phyloP scores from a whole-genome alignment of 2,888 invertebrate species.

The Ptilodon capucinus region DNA sequence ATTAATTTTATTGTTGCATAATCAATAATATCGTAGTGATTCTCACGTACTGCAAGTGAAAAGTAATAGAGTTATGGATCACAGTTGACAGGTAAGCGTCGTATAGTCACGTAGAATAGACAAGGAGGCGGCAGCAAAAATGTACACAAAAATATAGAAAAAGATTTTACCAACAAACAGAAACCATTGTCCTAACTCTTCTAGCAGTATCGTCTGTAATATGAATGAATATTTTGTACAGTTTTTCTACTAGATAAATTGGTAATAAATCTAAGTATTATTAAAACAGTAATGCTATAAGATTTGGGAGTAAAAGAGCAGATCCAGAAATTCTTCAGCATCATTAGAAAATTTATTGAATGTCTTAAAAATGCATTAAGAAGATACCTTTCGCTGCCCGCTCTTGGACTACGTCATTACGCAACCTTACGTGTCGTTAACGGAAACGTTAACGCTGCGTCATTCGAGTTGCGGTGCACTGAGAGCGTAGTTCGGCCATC shows the following conservation, averaged over 20 bases:
- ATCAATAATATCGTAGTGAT: not conserved
- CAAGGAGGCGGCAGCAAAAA: not conserved
- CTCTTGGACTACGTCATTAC: not conserved
- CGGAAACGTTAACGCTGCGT: not conserved
- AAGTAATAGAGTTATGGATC: not conserved
- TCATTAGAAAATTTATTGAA: no score
- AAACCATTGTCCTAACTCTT: no score
- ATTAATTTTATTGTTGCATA: not conserved
- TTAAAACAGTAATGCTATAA: no score
- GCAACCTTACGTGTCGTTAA: not conserved
- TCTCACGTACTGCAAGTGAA: constrained; percentile 2
- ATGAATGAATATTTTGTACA: no score
- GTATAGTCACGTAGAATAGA: not conserved
- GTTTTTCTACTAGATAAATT: no score
- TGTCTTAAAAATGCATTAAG: no score
- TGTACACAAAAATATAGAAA: not conserved
- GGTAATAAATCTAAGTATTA: no score
- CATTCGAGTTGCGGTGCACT: not conserved
- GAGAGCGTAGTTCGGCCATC: not conserved
- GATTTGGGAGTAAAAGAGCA: no score
- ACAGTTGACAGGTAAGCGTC: not conserved
- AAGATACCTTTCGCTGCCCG: not conserved
- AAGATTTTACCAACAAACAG: no score
- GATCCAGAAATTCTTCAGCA: no score
- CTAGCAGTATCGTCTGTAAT: no score